Evolutionary conservation across 1,140 invertebrate genomes (phyloP).

Genomic region (Microplitis mediator): DNA sequence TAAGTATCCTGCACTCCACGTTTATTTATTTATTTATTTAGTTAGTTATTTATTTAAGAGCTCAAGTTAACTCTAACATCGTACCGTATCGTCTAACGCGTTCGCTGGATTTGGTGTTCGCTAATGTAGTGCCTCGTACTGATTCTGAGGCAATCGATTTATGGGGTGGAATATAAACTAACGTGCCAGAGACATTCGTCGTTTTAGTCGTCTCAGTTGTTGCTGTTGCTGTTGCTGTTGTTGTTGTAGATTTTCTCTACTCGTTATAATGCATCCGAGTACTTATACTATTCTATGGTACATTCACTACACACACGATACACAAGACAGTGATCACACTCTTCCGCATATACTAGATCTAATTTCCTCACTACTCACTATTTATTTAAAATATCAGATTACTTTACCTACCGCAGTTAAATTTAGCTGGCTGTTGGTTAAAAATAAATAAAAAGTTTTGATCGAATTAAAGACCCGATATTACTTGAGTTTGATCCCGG

Average conservation of each 20-base stretch:
- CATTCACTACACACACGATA: no score
- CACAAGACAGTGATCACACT: background rate
- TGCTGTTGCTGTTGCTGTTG: background rate
- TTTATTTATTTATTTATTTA: background rate
- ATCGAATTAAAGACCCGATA: no score
- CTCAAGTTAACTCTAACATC: background rate
- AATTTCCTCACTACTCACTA: slow-evolving; percentile 40
- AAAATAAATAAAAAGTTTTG: slow-evolving; percentile 7
- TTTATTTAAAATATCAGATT: slow-evolving; percentile 38
- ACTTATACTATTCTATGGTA: no score
- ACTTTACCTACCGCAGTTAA: slow-evolving; percentile 35
- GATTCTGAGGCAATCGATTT: slow-evolving; percentile 13
- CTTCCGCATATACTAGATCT: slow-evolving; percentile 45
- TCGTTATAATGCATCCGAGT: no score
- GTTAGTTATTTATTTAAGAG: background rate
- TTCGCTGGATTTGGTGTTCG: background rate
- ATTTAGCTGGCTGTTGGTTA: slow-evolving; percentile 26
- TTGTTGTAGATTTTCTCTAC: no score
- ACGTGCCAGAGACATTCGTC: slow-evolving; percentile 5
- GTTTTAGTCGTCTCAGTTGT: background rate
- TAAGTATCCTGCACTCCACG: background rate
- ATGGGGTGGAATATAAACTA: slow-evolving; percentile 1
- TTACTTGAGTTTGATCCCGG: no score
- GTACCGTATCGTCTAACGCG: slow-evolving; percentile 8
- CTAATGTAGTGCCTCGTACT: background rate